Conservation (phyloP, 2,797 vertebrate species). For the Cyprinella venusta region DNA sequence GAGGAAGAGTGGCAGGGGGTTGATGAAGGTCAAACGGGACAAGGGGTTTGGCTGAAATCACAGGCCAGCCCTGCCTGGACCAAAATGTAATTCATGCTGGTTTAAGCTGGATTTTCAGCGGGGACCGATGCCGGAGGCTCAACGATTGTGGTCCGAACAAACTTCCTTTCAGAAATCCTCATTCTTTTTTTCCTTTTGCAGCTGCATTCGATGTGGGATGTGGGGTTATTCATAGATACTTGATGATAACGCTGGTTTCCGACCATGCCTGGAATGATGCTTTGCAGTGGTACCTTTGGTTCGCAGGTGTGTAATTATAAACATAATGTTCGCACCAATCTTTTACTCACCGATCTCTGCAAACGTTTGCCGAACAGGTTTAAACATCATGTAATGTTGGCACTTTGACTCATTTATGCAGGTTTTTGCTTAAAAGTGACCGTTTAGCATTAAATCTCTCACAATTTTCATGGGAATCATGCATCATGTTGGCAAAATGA, state of each 20-base stretch:
- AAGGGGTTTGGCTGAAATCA: conserved; percentile 4
- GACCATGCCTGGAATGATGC: background rate
- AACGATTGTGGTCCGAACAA: background rate
- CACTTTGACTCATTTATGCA: background rate
- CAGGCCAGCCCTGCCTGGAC: background rate
- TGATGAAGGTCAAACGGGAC: conserved; percentile 43
- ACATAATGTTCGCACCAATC: background rate
- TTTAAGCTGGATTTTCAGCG: background rate
- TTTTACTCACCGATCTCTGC: background rate
- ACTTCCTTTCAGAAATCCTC: background rate
- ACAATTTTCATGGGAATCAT: background rate
- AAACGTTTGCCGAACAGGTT: background rate
- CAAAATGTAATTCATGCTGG: background rate
- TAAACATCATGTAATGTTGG: background rate
- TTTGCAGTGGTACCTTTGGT: background rate
- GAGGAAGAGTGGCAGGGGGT: conserved; percentile 25
- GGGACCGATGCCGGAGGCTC: background rate
- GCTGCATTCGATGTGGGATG: background rate
- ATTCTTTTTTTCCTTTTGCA: background rate
- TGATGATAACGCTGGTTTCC: background rate
- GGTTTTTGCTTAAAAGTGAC: background rate
- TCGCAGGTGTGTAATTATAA: background rate
- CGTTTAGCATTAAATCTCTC: background rate
- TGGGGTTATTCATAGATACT: background rate
- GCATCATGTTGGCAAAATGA: background rate